Evolutionary conservation across 2,113 vertebrate genomes (phyloP), one percentile per base, ranked within the genome.

Genomic region (Gobius niger): DNA sequence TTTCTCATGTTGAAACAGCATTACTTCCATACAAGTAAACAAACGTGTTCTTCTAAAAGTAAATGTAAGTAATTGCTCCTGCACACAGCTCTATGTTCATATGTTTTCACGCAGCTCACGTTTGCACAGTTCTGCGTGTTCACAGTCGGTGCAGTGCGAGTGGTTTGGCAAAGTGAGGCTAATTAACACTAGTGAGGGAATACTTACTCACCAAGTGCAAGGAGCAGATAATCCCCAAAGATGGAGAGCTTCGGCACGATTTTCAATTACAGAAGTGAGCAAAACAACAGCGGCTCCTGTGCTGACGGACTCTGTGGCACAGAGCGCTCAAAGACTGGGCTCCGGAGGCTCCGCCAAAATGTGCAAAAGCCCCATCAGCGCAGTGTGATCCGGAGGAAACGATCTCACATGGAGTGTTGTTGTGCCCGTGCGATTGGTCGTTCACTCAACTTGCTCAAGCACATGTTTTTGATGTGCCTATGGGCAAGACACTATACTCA

Each of bases 151-250:
- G 77, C 85, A 51, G 74, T 75, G 81, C 70, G 80, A 76, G 83
- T 76, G 86, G 76, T 85, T 90, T 86, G 87, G 82, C 80, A 83
- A 75, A 80, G 80, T 79, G 73, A 78, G 82, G 82, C 89, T 92
- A 91, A 92, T 91, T 92, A 91, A 85, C 85, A 83, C 78, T 80
- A 86, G 85, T 85, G 86, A 90, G 82, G 87, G 90, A 90, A 90
- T 91, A 88, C 87, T 91, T 93, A 89, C 92, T 91, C 87, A 91
- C 82, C 87, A 84, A 74, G 81, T 82, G 87, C 87, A 87, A 85
- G 82, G 83, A 86, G 85, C 88, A 89, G 80, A 88, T 87, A 90
- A 86, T 91, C 89, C 90, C 90, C 73, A 84, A 90, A 91, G 90
- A 91, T 87, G 75, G 81, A 88, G 72, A 82, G 77, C 83, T 77